Evolutionary conservation across 2,888 invertebrate genomes (phyloP), one percentile per base, ranked within the genome.

Genomic region (Drosophila rellima): DNA sequence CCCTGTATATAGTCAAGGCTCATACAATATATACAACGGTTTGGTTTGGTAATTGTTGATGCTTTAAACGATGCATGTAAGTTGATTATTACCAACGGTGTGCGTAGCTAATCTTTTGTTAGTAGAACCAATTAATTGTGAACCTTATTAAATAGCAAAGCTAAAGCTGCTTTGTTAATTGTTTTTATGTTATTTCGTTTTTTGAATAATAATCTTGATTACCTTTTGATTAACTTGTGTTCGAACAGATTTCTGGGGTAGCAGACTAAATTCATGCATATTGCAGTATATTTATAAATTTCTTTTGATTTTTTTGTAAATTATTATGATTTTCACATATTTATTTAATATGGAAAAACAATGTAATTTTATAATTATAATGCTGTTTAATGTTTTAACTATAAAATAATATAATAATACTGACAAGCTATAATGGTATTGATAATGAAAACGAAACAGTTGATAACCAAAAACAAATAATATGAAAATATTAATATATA

Each of bases 251-350:
- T 82, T 89, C 82, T 91, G 92, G 92, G 92, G 92, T 92, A 92
- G 92, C 92, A 92, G 92, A 92, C 92, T 92, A 92, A 92, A 92
- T 82, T 87, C 70, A 78, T 85, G 86, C 90, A 80, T 89, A 82
- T 72, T 80, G 73, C 76, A 82, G 67, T 69, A 67, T 68, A 37
- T 64, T 74, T 59, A 50, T 42, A 47, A 44, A 62, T 67, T 82
- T 63, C 29, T 63, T 67, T 75, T 67, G 2, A 55, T 55, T 64
- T 78, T 50, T 62, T 66, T 45, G 17, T 45, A 45, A 17, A 35
- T 56, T 45, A 5, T 56, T 70, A 68, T 74, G 40, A 69, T 74
- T 83, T 75, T 74, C 8, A 23, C n/a, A 64, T 72, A 61, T 73
- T 70, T 26, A 56, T 80, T 84, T 78, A 47, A 78, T 72, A 62